Percentiles rank a stretch among this genome's conserved stretches.
phyloP scores from a whole-genome alignment of 2,888 invertebrate species.

The Yponomeuta evonymella region DNA sequence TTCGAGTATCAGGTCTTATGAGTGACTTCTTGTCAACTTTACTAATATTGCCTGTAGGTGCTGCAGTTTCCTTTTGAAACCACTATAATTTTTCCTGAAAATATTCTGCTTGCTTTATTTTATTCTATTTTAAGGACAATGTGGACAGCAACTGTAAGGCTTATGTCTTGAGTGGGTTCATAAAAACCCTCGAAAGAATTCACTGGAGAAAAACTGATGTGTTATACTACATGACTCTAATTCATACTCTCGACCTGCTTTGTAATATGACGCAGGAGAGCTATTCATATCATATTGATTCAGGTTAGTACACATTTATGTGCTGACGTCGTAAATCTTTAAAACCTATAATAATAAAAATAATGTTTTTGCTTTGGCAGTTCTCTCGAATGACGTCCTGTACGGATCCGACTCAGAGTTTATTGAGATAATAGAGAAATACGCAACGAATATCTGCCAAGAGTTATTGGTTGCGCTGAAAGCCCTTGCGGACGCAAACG shows the following conservation, averaged over 20 bases:
- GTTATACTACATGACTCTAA: conserved; percentile 81
- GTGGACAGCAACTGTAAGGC: conserved; percentile 89
- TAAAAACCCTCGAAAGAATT: conserved; percentile 87
- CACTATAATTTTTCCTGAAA: conserved; percentile 10
- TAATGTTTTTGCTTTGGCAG: conserved; percentile 56
- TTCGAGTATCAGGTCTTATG: conserved; percentile 81
- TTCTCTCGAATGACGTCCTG: conserved; percentile 93
- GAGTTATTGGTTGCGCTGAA: conserved; percentile 84
- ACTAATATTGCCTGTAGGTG: conserved; percentile 85
- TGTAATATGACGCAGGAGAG: conserved; percentile 87
- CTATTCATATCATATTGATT: conserved; percentile 91
- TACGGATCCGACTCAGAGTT: conserved; percentile 95
- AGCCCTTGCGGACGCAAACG: conserved; percentile 80
- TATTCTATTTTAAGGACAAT: conserved; percentile 79
- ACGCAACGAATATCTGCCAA: conserved; percentile 85
- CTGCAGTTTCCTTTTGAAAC: neutral
- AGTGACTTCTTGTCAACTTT: conserved; percentile 89
- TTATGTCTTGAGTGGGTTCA: conserved; percentile 85
- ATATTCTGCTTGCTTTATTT: no score
- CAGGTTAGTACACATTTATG: conserved; percentile 67
- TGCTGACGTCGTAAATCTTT: neutral
- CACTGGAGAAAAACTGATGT: conserved; percentile 82
- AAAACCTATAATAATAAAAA: neutral
- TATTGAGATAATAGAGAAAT: conserved; percentile 84
- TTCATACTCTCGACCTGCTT: conserved; percentile 86